phyloP scores from a whole-genome alignment of 1,140 invertebrate species.

The Bilobella aurantiaca region DNA sequence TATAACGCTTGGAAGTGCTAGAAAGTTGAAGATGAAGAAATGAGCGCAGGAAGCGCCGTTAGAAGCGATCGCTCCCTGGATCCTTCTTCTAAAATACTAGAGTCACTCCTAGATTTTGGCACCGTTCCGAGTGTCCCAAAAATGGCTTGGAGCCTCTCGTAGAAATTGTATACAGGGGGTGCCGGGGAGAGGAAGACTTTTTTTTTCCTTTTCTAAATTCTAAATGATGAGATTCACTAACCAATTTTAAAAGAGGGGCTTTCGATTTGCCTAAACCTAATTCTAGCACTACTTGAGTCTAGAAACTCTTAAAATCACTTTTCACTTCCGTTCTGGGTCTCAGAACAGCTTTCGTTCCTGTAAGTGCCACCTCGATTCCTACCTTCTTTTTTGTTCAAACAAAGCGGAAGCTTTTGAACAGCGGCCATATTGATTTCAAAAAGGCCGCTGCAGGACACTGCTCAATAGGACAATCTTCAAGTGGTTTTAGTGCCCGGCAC shows the following conservation, averaged over 20 bases:
- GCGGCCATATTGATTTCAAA: no score
- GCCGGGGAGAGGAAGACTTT: not conserved
- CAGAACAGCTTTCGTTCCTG: slow-evolving; percentile 84
- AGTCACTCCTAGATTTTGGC: no score
- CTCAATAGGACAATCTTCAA: not conserved
- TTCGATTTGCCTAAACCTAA: slow-evolving; percentile 9
- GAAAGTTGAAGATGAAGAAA: no score
- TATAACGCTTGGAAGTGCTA: no score
- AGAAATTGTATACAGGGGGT: slow-evolving; percentile 26
- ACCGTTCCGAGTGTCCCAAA: slow-evolving; percentile 30
- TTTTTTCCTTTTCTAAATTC: not conserved
- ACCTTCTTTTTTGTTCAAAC: not conserved
- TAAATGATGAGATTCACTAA: no score
- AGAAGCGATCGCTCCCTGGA: no score
- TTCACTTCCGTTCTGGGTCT: slow-evolving; percentile 39
- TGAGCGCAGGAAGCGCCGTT: no score
- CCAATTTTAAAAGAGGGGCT: slow-evolving; percentile 11
- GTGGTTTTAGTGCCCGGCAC: not conserved
- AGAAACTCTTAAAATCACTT: slow-evolving; percentile 22
- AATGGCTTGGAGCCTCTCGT: slow-evolving; percentile 28
- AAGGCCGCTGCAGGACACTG: not conserved
- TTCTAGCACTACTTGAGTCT: slow-evolving; percentile 5
- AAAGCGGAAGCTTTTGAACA: not conserved
- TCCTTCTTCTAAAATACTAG: no score
- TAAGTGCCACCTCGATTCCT: slow-evolving; percentile 50